Conservation (phyloP, 1,140 invertebrate species). For the Helicoverpa armigera region DNA sequence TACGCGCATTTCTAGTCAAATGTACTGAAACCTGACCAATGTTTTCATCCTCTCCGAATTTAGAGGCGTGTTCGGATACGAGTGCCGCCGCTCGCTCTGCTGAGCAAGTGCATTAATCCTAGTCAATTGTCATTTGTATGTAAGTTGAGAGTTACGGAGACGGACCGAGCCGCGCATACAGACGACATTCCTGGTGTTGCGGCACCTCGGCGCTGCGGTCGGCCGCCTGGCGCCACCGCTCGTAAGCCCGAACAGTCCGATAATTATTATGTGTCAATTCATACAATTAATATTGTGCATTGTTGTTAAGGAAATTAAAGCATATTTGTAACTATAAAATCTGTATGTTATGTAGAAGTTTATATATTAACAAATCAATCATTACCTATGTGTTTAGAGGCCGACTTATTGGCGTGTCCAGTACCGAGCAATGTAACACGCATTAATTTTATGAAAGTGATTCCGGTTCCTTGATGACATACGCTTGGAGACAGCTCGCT, state of each 20-base stretch:
- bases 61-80: slow-evolving; percentile 66
- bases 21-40: slow-evolving; percentile 80
- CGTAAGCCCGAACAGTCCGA: slow-evolving; percentile 43
- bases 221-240: slow-evolving; percentile 20
- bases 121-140: slow-evolving; percentile 85
- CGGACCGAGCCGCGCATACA: slow-evolving; percentile 34
- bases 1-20: slow-evolving; percentile 80
- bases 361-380: slow-evolving; percentile 72
- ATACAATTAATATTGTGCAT: slow-evolving; percentile 82
- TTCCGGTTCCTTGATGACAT: slow-evolving; percentile 36
- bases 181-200: not conserved
- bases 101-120: slow-evolving; percentile 77
- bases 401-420: slow-evolving; percentile 63
- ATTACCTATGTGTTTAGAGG: slow-evolving; percentile 69
- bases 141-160: slow-evolving; percentile 62
- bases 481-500: slow-evolving; percentile 33
- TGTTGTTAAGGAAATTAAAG: slow-evolving; percentile 80
- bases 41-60: slow-evolving; percentile 68
- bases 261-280: slow-evolving; percentile 83
- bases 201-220: slow-evolving; percentile 31
- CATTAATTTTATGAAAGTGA: slow-evolving; percentile 35
- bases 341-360: slow-evolving; percentile 82
- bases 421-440: slow-evolving; percentile 44
- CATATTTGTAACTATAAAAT: slow-evolving; percentile 81
- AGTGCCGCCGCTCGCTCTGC: slow-evolving; percentile 53